These are phyloP conservation scores for Rachycentron canadum DNA, from an alignment of 2,797 vertebrate species.

Conservation along the genomic window DNA sequence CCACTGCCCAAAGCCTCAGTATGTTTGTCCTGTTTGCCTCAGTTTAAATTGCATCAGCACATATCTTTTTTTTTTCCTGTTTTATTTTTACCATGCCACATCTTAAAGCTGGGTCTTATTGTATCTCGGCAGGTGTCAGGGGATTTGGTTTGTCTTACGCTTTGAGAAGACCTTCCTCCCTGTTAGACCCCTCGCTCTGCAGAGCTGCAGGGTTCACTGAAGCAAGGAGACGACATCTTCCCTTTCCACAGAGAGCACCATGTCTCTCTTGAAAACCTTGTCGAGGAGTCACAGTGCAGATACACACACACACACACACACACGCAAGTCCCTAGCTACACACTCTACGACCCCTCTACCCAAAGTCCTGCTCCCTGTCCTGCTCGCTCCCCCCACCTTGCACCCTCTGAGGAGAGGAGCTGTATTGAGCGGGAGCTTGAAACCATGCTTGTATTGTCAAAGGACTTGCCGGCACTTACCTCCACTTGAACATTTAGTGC, in stretches of 20 bases:
- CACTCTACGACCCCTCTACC: conserved; percentile 65
- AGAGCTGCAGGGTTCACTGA: conserved; percentile 78
- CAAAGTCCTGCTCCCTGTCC: conserved; percentile 55
- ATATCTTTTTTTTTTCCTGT: conserved; percentile 6
- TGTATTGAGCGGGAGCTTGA: conserved; percentile 89
- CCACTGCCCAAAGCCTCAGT: background rate
- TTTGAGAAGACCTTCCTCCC: conserved; percentile 53
- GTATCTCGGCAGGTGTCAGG: conserved; percentile 56
- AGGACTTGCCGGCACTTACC: conserved; percentile 92
- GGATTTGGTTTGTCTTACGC: conserved; percentile 57
- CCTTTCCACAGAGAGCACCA: conserved; percentile 80
- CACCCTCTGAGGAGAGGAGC: conserved; percentile 83
- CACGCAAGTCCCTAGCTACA: conserved; percentile 52
- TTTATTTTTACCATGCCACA: conserved; percentile 13
- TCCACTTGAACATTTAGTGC: conserved; percentile 91
- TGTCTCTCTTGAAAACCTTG: conserved; percentile 52
- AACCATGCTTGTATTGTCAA: conserved; percentile 90
- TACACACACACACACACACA: conserved; percentile 25
- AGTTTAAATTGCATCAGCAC: conserved; percentile 5
- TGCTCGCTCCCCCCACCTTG: conserved; percentile 65
- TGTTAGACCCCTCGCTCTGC: conserved; percentile 55
- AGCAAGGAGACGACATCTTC: conserved; percentile 85
- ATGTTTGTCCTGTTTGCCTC: background rate
- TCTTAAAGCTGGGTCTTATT: conserved; percentile 47
- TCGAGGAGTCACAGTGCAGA: conserved; percentile 33